Conservation (phyloP, 2,113 vertebrate genomes). For the Pyrgilauda ruficollis region DNA sequence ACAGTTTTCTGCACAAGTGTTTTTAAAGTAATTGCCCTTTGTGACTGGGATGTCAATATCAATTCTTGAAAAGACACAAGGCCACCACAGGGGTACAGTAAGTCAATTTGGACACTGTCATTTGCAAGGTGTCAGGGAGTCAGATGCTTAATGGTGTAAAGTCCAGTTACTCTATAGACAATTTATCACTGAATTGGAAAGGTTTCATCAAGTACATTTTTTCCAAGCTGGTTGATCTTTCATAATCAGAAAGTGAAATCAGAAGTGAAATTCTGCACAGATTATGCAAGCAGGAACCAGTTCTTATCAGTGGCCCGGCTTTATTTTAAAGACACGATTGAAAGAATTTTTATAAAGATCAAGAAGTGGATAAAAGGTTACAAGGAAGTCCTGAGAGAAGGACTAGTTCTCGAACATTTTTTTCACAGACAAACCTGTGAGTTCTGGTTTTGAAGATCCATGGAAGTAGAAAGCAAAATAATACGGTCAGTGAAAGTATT, state of each 20-base stretch:
- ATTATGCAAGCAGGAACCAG: slow-evolving; percentile 18
- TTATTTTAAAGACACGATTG: not conserved
- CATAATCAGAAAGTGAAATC: not conserved
- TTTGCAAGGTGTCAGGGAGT: not conserved
- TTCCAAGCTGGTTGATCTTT: not conserved
- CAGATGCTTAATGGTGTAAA: not conserved
- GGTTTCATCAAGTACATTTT: not conserved
- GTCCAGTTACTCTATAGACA: not conserved
- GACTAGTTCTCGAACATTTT: not conserved
- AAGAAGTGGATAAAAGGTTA: not conserved
- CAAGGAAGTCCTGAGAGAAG: not conserved
- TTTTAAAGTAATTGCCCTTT: not conserved
- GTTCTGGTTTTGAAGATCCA: not conserved
- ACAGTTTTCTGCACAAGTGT: not conserved
- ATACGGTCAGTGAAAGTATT: rapidly evolving
- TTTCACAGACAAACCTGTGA: not conserved
- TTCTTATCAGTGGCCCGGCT: not conserved
- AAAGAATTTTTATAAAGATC: not conserved
- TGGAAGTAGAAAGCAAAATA: not conserved
- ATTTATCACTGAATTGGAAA: not conserved
- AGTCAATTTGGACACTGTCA: not conserved
- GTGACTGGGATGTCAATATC: not conserved
- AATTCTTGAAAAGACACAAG: not conserved
- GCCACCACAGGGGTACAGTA: no score
- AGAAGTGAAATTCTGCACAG: not conserved